Evolutionary conservation across 2,113 vertebrate species (phyloP).

Genomic region (Micronycteris hirsuta): DNA sequence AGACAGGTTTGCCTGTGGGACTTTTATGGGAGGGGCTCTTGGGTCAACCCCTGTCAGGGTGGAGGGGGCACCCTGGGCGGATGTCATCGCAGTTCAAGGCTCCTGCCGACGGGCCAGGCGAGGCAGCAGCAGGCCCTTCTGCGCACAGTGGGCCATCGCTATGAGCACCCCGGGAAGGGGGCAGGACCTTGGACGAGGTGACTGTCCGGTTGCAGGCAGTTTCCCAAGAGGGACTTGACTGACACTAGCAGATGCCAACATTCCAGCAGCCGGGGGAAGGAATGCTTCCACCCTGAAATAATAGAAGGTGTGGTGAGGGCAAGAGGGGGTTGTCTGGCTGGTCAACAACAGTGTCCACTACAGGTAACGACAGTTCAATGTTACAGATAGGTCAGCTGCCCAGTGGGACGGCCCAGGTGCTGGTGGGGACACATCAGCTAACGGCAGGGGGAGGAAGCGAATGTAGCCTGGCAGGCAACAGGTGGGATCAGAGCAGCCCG

Average conservation of each 20-base stretch:
- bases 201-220: neutral
- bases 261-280: neutral
- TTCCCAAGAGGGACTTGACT: neutral
- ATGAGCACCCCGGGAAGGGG: neutral
- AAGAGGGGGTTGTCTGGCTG: neutral
- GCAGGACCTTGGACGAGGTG: neutral
- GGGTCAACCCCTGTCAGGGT: neutral
- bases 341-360: neutral
- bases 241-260: neutral
- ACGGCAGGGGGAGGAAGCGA: neutral
- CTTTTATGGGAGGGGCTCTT: fast-evolving
- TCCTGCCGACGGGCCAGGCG: neutral
- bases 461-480: neutral
- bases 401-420: neutral
- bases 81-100: neutral
- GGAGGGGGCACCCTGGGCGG: neutral
- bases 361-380: neutral
- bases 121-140: neutral
- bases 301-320: neutral
- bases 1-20: neutral
- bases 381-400: neutral
- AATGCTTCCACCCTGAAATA: neutral
- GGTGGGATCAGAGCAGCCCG: neutral
- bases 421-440: neutral
- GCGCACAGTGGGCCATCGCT: too few relatives aligned